Evolutionary conservation across 2,888 invertebrate genomes (phyloP).

Genomic region (Arctia plantaginis): DNA sequence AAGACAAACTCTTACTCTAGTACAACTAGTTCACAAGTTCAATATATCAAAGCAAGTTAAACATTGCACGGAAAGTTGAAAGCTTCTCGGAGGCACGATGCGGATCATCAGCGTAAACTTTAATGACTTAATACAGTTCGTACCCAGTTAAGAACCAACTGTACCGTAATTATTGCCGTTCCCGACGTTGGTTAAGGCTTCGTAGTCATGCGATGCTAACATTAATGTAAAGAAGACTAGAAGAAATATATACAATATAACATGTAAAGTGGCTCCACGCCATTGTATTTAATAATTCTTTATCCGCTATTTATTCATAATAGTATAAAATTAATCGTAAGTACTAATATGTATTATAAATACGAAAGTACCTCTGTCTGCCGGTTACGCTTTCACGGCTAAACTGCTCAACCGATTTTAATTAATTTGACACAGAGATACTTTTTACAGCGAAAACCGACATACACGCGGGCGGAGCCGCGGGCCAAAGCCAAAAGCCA

Average conservation of each 20-base stretch:
- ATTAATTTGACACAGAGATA: too few relatives aligned
- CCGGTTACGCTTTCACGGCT: too few relatives aligned
- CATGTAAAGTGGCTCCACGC: neutral
- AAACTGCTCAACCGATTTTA: too few relatives aligned
- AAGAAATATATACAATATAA: neutral
- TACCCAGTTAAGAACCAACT: constrained; percentile 61
- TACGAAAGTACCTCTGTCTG: too few relatives aligned
- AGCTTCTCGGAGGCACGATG: constrained; percentile 55
- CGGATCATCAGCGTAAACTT: constrained; percentile 68
- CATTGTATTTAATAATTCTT: neutral
- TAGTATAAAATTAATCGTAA: neutral
- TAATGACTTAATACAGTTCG: constrained; percentile 69
- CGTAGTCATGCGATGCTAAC: constrained; percentile 54
- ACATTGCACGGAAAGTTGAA: constrained; percentile 35
- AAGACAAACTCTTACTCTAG: neutral
- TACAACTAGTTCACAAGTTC: constrained; percentile 27
- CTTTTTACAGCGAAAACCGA: too few relatives aligned
- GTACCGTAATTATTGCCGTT: constrained; percentile 53
- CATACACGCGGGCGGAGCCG: too few relatives aligned
- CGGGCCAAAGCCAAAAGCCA: too few relatives aligned
- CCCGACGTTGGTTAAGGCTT: constrained; percentile 49
- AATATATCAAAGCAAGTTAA: constrained; percentile 41
- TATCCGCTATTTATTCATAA: neutral
- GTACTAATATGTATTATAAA: too few relatives aligned
- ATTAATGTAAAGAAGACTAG: constrained; percentile 33